Base-by-base conservation (phyloP, 2,797 vertebrate species). In the Esox masquinongy region DNA sequence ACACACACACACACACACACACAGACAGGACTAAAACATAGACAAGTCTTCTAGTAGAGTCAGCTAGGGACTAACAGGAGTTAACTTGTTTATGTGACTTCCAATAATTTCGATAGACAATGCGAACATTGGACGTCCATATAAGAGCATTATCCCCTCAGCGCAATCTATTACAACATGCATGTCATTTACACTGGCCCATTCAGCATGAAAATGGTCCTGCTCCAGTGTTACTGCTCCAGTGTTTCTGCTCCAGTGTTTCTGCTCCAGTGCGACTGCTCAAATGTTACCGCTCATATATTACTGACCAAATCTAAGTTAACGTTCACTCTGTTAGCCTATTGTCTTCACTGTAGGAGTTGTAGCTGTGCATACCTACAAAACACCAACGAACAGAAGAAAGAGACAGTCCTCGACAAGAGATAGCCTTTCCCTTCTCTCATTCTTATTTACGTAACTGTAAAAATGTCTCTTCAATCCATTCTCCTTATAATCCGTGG, bases 391-490 rank as follows among this genome's bases (percentile, higher is more conserved):
- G 15, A 22, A 79, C 74, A 53, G 36, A 74, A 51, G 75, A 7
- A 49, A 15, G 77, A 64, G 29, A 70, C 36, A 19, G 51, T 1
- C 8, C 63, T 79, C 68, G 70, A 75, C 70, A 19, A 50, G 43
- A 51, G 63, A 77, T 36, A 19, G 51, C 67, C 31, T 68, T 24
- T 31, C 39, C 75, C 47, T 77, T 76, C 79, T 36, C 83, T 72
- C 83, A 81, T 80, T 73, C 61, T 43, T 6, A 43, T 39, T 61
- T 56, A 5, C 34, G 24, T 73, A 81, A 74, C 53, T 56, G 53
- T 22, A 8, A 56, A 56, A 56, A 7, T 56, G 19, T 16, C n/a
- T 22, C n/a, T n/a, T 56, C 53, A 3, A 56, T 56, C 53, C 8
- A 56, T 22, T 22, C 53, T 56, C 5, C 19, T 3, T 56, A 9